A percentile compares a stretch with the other conserved stretches of the same genome.
phyloP scores from a whole-genome alignment of 2,888 invertebrate species.

The Drosophila putrida region DNA sequence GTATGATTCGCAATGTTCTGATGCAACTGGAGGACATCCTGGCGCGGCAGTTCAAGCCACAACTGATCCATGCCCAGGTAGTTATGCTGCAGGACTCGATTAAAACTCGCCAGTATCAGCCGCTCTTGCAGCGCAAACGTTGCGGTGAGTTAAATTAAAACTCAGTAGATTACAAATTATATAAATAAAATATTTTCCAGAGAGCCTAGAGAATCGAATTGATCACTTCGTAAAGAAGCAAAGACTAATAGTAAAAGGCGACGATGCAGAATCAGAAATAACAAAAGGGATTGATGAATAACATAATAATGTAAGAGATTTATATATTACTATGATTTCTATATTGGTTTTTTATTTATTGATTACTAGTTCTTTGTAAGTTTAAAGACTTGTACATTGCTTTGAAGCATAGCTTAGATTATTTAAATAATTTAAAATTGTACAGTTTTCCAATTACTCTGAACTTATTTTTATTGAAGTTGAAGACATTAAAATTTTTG shows the following conservation, averaged over 20 bases:
- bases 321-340: background rate
- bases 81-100: constrained; percentile 89
- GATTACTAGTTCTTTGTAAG: background rate
- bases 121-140: constrained; percentile 90
- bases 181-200: constrained; percentile 86
- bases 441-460: no score
- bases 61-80: constrained; percentile 85
- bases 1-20: constrained; percentile 87
- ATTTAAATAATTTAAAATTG: no score
- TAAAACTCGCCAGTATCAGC: constrained; percentile 90
- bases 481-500: background rate
- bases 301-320: background rate
- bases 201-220: constrained; percentile 92
- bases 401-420: background rate
- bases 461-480: background rate
- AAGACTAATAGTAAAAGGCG: constrained; percentile 82
- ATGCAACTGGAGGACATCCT: constrained; percentile 85
- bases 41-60: constrained; percentile 50
- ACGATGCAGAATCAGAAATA: background rate
- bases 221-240: constrained; percentile 91
- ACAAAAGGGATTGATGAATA: background rate
- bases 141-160: constrained; percentile 89
- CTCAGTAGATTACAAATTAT: background rate
- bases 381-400: background rate
- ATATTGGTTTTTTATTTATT: background rate